phyloP scores from a whole-genome alignment of 2,888 invertebrate species.

The Cephus pygmeus region DNA sequence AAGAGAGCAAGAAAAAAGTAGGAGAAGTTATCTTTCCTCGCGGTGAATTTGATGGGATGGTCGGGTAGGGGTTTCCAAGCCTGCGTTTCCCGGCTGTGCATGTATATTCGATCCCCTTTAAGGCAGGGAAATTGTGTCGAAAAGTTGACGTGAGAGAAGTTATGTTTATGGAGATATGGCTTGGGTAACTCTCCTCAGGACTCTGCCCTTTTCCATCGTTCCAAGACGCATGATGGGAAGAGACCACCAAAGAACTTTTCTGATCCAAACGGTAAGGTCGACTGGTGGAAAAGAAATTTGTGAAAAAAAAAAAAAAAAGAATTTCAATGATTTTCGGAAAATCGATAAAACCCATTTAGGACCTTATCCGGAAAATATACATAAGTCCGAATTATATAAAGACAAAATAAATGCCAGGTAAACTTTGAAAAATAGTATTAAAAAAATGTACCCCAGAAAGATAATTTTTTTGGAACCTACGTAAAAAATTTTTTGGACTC shows the following conservation, averaged over 20 bases:
- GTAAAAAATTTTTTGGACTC: no score
- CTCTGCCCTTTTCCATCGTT: constrained; percentile 13
- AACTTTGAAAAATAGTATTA: no score
- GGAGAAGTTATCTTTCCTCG: constrained; percentile 8
- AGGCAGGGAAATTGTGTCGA: constrained; percentile 28
- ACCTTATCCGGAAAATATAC: background rate
- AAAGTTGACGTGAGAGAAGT: constrained; percentile 28
- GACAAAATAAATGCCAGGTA: no score
- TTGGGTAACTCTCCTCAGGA: constrained; percentile 31
- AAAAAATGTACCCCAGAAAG: no score
- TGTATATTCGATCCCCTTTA: constrained; percentile 27
- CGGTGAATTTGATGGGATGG: constrained; percentile 4
- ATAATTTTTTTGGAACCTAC: no score
- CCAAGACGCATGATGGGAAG: background rate
- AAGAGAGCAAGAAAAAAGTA: background rate
- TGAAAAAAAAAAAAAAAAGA: background rate
- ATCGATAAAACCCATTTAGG: background rate
- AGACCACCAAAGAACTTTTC: background rate
- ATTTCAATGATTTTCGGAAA: background rate
- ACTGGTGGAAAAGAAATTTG: background rate
- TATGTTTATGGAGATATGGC: constrained; percentile 38
- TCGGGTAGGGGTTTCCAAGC: background rate
- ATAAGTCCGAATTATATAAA: background rate
- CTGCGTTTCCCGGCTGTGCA: background rate
- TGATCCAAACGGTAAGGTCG: background rate